Base-by-base conservation (phyloP, 2,888 invertebrate species). In the Andrena minutula region DNA sequence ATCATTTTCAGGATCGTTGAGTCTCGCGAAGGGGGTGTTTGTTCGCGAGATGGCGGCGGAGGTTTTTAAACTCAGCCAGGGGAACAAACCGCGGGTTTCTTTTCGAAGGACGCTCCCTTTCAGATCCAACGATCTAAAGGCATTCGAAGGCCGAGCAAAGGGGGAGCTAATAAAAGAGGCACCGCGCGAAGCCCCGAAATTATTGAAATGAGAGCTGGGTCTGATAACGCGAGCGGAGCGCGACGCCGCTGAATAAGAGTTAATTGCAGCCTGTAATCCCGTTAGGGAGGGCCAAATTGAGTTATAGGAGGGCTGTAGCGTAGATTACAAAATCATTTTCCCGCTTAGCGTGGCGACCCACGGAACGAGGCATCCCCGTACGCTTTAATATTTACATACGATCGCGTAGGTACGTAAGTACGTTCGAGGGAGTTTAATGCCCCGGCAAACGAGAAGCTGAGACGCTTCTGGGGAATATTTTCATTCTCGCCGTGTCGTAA, bases 301-400 rank as follows among this genome's bases (percentile, higher is more conserved):
- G 75, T 78, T 82, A 70, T 47, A 16, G 16, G 64, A n/a, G 12
- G 64, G 49, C 58, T 69, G 41, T 69, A 56, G 65, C 32, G 53
- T 72, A 66, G 70, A 78, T 84, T 77, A 77, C 73, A 74, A 84
- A 75, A 81, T 85, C 68, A 85, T 85, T 82, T 79, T 75, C 79
- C 61, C 32, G 68, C 23, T 74, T 75, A 71, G 66, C 65, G 32
- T 23, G 32, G 41, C 28, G 23, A 16, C 3, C n/a, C 2, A 12
- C 12, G 26, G 7, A 20, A 63, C 63, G 16, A 32, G 49, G 23
- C n/a, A 26, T 41, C 26, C 41, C 32, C 20, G 35, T 35, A 6
- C 12, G 61, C 28, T 26, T 35, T 68, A 74, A 78, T 51, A 32
- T 68, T 68, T 47, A 23, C 35, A 20, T 51, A 56, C 51, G 7